Evolutionary conservation across 2,113 vertebrate species (phyloP), one percentile per base, ranked within the genome.

Genomic region (Riparia riparia): DNA sequence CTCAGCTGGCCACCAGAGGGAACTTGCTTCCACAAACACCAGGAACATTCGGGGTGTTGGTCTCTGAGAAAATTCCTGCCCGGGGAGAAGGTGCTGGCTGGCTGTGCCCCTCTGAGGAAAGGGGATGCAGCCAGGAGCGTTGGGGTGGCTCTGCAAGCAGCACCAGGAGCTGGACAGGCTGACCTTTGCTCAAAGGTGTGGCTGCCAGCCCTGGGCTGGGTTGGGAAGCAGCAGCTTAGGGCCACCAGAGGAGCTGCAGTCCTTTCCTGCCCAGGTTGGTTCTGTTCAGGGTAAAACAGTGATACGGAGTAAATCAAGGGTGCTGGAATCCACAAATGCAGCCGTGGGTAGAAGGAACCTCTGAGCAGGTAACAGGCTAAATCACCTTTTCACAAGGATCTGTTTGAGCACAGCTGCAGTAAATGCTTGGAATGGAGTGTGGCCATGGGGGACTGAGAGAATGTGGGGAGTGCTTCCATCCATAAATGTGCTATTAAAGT

Each of bases 11-110:
- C 64, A 28, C 58, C 58, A 57, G 64, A 61, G 68, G 72, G 72
- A 68, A 42, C 56, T 17, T 61, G 29, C 13, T 20, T 61, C 17
- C 15, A 20, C 34, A 21, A 34, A 19, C 41, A 19, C 13, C 57
- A 24, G 21, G 9, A n/a, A 8, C 69, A 20, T 25, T 1, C 1
- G 1, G 0, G 5, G 16, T 22, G 41, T 60, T 19, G 2, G 5
- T 34, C 14, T 68, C 20, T 3, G 17, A 13, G 65, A 24, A 68
- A 24, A 37, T 57, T 68, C 53, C 47, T 64, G 47, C 41, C n/a
- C 7, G 28, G 50, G 61, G 60, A 70, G 56, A 41, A 50, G 50
- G 45, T 25, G 22, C 64, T 53, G 73, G 41, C 50, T 28, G 4
- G 16, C 20, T 2, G 3, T 45, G 37, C 24, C 1, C 17, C 37